These are phyloP conservation scores for Elachura formosa DNA, from an alignment of 2,113 vertebrate species.

Conservation along the genomic window DNA sequence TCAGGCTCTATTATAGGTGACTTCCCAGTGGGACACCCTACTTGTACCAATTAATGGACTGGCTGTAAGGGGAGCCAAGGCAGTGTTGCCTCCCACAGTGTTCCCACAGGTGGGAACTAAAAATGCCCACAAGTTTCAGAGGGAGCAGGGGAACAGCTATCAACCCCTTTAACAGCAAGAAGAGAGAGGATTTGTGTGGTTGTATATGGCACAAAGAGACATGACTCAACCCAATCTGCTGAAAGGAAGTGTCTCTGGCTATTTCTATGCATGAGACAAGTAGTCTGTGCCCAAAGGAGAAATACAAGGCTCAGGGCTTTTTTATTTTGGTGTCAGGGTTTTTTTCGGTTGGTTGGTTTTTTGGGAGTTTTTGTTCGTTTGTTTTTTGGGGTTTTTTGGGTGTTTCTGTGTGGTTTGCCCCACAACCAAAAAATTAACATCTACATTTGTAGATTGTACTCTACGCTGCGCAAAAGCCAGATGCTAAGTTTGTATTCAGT, in stretches of 20 bases:
- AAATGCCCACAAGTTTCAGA: background rate
- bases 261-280: background rate
- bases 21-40: background rate
- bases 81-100: background rate
- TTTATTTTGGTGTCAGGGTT: too few species aligned
- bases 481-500: background rate
- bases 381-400: background rate
- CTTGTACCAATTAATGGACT: background rate
- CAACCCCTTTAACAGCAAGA: background rate
- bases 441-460: background rate
- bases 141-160: background rate
- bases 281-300: background rate
- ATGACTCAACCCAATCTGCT: background rate
- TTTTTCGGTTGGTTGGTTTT: too few species aligned
- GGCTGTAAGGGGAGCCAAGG: background rate
- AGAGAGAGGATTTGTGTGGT: background rate
- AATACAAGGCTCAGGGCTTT: background rate
- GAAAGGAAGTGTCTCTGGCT: background rate
- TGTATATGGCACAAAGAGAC: background rate
- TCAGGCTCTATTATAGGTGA: background rate
- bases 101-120: background rate
- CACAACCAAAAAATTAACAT: background rate
- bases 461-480: background rate
- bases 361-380: background rate
- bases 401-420: background rate